phyloP scores from a whole-genome alignment of 2,888 invertebrate genomes.

The Malthinus seriepunctatus region DNA sequence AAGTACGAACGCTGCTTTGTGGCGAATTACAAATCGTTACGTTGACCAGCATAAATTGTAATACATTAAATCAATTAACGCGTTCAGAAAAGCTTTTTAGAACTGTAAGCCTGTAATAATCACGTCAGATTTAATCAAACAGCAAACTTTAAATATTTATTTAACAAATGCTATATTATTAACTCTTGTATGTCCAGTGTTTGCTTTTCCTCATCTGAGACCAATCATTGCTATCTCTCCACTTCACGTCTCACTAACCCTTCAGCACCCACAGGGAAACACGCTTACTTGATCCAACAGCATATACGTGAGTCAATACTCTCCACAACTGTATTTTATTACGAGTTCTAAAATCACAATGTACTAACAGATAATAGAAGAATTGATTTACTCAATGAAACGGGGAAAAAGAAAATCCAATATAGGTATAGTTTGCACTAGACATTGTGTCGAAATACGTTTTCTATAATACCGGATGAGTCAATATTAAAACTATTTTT shows the following conservation, averaged over 20 bases:
- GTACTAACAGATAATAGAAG: no score
- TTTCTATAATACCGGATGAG: no score
- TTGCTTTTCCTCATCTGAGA: constrained; percentile 45
- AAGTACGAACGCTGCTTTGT: constrained; percentile 14
- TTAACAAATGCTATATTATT: constrained; percentile 46
- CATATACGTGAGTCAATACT: constrained; percentile 37
- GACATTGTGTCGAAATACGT: no score
- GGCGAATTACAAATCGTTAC: neutral
- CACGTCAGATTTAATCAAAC: constrained; percentile 47
- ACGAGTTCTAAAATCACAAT: neutral
- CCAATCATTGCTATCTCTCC: constrained; percentile 39
- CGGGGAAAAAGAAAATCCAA: no score
- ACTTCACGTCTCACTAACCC: constrained; percentile 26
- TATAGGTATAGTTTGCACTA: no score
- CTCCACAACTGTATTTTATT: constrained; percentile 11
- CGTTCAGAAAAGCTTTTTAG: constrained; percentile 27
- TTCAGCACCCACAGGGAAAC: constrained; percentile 35
- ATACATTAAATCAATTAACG: constrained; percentile 22
- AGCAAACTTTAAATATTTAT: constrained; percentile 44
- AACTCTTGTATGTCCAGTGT: constrained; percentile 46
- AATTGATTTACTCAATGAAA: no score
- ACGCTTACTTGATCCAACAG: constrained; percentile 39
- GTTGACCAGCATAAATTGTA: constrained; percentile 5
- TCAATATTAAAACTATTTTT: no score
- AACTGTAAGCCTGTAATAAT: constrained; percentile 45